Percentiles rank a stretch among this genome's conserved stretches.
Evolutionary conservation across 2,113 vertebrate genomes (phyloP).

Genomic region (Sphaerodactylus townsendi): DNA sequence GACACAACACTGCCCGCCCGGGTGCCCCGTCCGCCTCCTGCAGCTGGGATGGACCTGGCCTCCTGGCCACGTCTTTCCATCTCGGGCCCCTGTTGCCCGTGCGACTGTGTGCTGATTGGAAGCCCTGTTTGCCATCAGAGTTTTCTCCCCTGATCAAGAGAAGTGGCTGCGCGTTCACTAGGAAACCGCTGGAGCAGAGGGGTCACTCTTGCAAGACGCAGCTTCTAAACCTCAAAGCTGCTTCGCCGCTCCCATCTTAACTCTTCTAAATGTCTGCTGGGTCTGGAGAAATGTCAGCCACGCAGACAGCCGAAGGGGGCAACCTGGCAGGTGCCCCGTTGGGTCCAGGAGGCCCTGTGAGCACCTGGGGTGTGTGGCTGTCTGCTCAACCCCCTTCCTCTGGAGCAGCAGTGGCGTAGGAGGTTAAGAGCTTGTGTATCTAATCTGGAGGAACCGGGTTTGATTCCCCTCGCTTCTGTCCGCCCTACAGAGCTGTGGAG

Average conservation of each 20-base stretch:
- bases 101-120: background rate
- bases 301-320: background rate
- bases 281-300: background rate
- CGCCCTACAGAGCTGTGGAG: no score
- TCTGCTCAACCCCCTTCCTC: no score
- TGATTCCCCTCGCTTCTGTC: no score
- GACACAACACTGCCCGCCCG: background rate
- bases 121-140: background rate
- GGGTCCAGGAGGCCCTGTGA: no score
- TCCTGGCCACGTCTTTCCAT: background rate
- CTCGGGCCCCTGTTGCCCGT: no score
- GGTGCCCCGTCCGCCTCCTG: background rate
- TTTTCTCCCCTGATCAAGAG: background rate
- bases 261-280: background rate
- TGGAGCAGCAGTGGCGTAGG: no score
- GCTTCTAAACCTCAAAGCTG: background rate
- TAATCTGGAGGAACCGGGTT: no score
- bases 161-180: background rate
- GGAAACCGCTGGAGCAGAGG: background rate
- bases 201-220: background rate
- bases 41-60: no score
- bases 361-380: no score
- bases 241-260: background rate
- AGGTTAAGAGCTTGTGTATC: no score
- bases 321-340: no score